Conservation (phyloP, 2,797 vertebrate genomes). For the Lacerta bilineata region DNA sequence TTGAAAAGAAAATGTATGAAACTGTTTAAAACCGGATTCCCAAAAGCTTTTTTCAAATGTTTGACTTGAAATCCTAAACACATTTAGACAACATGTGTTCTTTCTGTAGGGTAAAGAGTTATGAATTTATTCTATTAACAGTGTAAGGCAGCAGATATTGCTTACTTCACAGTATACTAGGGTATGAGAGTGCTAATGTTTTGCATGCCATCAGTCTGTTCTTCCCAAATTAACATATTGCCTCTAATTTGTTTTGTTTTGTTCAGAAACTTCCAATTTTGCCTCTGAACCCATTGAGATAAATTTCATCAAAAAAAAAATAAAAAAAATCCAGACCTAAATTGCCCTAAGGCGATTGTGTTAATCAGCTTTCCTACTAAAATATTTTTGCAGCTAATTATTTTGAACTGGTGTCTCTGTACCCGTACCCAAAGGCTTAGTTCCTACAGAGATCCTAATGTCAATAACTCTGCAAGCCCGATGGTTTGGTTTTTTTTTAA, state of each 20-base stretch:
- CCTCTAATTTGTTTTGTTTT: neutral
- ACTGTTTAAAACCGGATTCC: neutral
- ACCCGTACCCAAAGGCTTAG: neutral
- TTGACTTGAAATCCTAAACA: neutral
- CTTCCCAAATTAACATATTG: neutral
- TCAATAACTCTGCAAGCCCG: neutral
- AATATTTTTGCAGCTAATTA: slow-evolving; percentile 21
- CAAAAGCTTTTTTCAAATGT: neutral
- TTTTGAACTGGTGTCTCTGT: slow-evolving; percentile 14
- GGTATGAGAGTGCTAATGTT: too few species aligned
- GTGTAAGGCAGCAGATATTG: neutral
- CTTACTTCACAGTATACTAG: too few species aligned
- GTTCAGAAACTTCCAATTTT: neutral
- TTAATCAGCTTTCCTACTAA: slow-evolving; percentile 18
- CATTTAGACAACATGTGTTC: neutral
- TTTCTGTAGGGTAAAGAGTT: too few species aligned
- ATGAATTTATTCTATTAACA: neutral
- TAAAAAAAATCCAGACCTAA: neutral
- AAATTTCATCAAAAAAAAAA: neutral
- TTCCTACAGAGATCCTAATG: slow-evolving; percentile 4
- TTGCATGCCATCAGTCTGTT: too few species aligned
- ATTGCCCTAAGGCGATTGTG: slow-evolving; percentile 12
- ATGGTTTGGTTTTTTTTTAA: neutral
- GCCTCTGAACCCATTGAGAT: neutral
- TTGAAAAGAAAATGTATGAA: slow-evolving; percentile 25